phyloP scores from a whole-genome alignment of 92 coral and sea anemone genomes.

The Parazoanthus swiftii region DNA sequence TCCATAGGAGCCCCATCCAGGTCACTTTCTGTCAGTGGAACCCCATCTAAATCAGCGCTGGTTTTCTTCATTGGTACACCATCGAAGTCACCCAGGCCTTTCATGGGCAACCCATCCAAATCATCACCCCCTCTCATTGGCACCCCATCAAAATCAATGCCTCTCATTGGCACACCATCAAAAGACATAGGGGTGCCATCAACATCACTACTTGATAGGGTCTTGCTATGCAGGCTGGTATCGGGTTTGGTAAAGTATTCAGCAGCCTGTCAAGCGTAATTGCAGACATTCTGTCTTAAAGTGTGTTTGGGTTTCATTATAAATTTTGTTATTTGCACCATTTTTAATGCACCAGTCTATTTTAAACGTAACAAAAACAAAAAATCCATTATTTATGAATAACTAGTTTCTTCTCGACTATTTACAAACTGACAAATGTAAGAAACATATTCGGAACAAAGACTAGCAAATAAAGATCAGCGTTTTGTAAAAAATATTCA shows the following conservation, averaged over 20 bases:
- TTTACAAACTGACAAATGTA: too few relatives aligned
- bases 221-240: neutral
- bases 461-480: too few relatives aligned
- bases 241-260: slow-evolving; percentile 38
- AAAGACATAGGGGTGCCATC: slow-evolving; percentile 74
- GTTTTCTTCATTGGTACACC: slow-evolving; percentile 52
- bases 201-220: slow-evolving; percentile 47
- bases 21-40: slow-evolving; percentile 59
- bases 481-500: too few relatives aligned
- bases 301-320: neutral
- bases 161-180: slow-evolving; percentile 57
- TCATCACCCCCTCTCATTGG: slow-evolving; percentile 46
- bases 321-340: neutral
- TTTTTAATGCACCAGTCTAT: too few relatives aligned
- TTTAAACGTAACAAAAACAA: neutral
- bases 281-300: neutral
- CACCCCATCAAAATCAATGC: slow-evolving; percentile 52
- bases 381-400: neutral
- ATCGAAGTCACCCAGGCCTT: slow-evolving; percentile 42
- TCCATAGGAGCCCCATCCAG: slow-evolving; percentile 80
- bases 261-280: slow-evolving; percentile 3
- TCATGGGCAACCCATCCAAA: slow-evolving; percentile 51
- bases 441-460: too few relatives aligned
- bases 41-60: slow-evolving; percentile 43
- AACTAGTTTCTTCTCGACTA: too few relatives aligned